Base-by-base conservation (phyloP, 2,797 vertebrate genomes). In the Carcharodon carcharias region DNA sequence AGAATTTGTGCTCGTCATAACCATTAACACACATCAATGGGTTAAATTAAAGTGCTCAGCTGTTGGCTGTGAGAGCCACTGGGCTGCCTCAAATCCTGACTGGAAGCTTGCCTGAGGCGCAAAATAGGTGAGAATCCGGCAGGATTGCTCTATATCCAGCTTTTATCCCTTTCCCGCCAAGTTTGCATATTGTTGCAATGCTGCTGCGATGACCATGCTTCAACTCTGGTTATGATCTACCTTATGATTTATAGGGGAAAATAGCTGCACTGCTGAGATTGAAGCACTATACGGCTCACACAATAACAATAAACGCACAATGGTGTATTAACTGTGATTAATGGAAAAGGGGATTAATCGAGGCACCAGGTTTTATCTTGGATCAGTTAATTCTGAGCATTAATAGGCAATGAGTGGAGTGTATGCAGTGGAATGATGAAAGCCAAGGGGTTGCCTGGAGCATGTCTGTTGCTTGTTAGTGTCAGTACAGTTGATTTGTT, bases 201-300 rank as follows among this genome's bases (percentile, higher is more conserved):
- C 45, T 45, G n/a, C 91, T 40, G 21, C 45, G 91, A 67, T 67
- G 67, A 40, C 63, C n/a, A 65, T 26, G n/a, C 21, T 45, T 67
- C 91, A 65, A 93, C n/a, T 67, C n/a, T 28, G 61, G 45, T 67
- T 67, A 93, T 45, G 61, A 67, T 50, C 54, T 58, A 56, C 12
- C 56, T 61, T 67, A 67, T 93, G 91, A 67, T 93, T 93, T 67
- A 93, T 93, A 93, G 67, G n/a, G 40, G 63, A 67, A 93, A 67
- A 45, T 93, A 23, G 67, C 18, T 28, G 18, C 67, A 45, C n/a
- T 93, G 67, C n/a, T 67, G 91, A n/a, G n/a, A n/a, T 61, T 63
- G 89, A 61, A 93, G 63, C n/a, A 67, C 61, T 12, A 12, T 45
- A 26, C 45, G 40, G 21, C 23, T 67, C 91, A 67, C 91, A 40